These are phyloP conservation scores for Mellivora capensis DNA, from an alignment of 2,113 vertebrate genomes.

Conservation along the genomic window DNA sequence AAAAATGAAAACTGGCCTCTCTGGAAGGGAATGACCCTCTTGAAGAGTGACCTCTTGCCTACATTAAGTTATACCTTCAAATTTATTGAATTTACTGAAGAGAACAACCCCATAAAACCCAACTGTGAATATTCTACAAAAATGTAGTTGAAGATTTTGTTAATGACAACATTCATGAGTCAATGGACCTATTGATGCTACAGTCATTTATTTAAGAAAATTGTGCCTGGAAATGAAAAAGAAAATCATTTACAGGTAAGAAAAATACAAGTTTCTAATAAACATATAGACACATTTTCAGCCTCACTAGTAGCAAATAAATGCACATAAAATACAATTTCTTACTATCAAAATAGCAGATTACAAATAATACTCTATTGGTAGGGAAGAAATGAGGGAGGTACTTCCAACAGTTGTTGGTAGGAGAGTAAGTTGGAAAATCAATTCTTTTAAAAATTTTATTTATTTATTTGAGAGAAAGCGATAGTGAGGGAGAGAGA, in stretches of 20 bases:
- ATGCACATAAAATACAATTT: not conserved
- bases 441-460: not conserved
- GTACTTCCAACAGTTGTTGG: not conserved
- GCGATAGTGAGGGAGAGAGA: too few species aligned
- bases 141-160: constrained; percentile 31
- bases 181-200: not conserved
- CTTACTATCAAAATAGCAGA: constrained; percentile 18
- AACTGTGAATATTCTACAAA: constrained; percentile 31
- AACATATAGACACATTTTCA: not conserved
- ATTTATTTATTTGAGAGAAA: too few species aligned
- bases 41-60: not conserved
- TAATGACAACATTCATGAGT: not conserved
- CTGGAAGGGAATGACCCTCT: not conserved
- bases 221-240: not conserved
- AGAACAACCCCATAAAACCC: not conserved
- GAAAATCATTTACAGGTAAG: not conserved
- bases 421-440: not conserved
- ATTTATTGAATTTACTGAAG: not conserved
- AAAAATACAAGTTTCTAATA: not conserved
- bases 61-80: not conserved
- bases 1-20: not conserved
- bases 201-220: constrained; percentile 32
- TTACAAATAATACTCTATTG: not conserved
- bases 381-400: not conserved
- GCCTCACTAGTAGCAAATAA: constrained; percentile 2